Base-by-base conservation (phyloP, 2,888 invertebrate species). In the Rhamnusium bicolor region DNA sequence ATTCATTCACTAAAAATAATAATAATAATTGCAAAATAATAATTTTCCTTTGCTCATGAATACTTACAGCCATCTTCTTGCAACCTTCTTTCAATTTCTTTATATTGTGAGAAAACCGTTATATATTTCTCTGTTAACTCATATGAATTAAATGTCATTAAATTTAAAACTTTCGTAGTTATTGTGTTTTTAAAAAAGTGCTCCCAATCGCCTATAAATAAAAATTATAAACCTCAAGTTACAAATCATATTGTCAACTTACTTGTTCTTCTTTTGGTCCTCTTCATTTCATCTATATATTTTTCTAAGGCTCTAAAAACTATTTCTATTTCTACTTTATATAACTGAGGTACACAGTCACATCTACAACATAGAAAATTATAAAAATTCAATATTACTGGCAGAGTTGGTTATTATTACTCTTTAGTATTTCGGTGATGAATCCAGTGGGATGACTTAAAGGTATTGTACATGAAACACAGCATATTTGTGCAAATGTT, bases 91-190 rank as follows among this genome's bases (percentile, higher is more conserved):
- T 84, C 78, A 49, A 84, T 79, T 76, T 81, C 82, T 74, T 84
- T 85, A 67, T 81, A 85, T 72, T 83, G 82, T 1, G 83, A 80
- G 75, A 80, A 81, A 21, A 80, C 82, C 32, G 78, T 77, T 24
- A 83, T 76, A 76, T 82, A 82, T 79, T 84, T 84, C 66, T 82
- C 82, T 10, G 81, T 81, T 10, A 82, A 67, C 69, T 85, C 84
- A 58, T 79, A 81, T 51, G 79, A 81, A 75, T 82, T 82, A 71
- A 82, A 82, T 47, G 77, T 80, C 69, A 85, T 79, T 51, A 83
- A 76, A 56, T 75, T 75, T 49, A 83, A 51, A 10, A 82, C 71
- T 75, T 80, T 81, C 24, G 74, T 70, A 0, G 74, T 68, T 16
- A 79, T 76, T 63, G 74, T 66, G 40, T 79, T 74, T 19, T 73